Base-by-base conservation (phyloP, 2,888 invertebrate species). In the Crepidodera aurea region DNA sequence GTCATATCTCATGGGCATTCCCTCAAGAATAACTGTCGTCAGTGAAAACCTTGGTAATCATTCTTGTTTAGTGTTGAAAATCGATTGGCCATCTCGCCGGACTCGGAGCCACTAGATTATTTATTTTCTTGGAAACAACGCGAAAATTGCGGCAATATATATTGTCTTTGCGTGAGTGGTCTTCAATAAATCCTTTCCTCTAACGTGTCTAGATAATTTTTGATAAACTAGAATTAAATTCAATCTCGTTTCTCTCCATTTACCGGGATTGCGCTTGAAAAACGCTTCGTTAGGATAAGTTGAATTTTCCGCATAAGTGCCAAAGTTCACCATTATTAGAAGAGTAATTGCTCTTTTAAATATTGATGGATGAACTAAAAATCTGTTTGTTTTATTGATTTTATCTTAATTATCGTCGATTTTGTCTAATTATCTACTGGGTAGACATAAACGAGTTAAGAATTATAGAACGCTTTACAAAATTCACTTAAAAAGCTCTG, bases 71-170 rank as follows among this genome's bases (percentile, higher is more conserved):
- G 48, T 27, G 2, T 8, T 37, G 48, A 48, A 57, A 48, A 48
- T 57, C 57, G 57, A 57, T 54, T 54, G 54, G 19, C 39, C 48
- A 18, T 39, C 42, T 39, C 25, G 46, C 22, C n/a, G 46, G 56
- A 56, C 46, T n/a, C 10, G 27, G 15, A 32, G 42, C 54, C 54
- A 54, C 54, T 54, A 22, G 44, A 57, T 57, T 57, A 50, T 57
- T 57, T 57, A 57, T 57, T 57, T 57, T 57, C 57, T 27, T 57
- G 27, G 37, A 50, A 57, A 57, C 37, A 57, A 57, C 57, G 48
- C 18, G 57, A 57, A 57, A 57, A 57, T 57, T 48, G 37, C 39
- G 1, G 57, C 57, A 25, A 57, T 57, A 57, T 44, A 57, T 57
- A 48, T 57, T 50, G 57, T 54, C 54, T 42, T 54, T 54, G 54